Evolutionary conservation across 2,113 vertebrate species (phyloP), one percentile per base, ranked within the genome.

Genomic region (Lathamus discolor): DNA sequence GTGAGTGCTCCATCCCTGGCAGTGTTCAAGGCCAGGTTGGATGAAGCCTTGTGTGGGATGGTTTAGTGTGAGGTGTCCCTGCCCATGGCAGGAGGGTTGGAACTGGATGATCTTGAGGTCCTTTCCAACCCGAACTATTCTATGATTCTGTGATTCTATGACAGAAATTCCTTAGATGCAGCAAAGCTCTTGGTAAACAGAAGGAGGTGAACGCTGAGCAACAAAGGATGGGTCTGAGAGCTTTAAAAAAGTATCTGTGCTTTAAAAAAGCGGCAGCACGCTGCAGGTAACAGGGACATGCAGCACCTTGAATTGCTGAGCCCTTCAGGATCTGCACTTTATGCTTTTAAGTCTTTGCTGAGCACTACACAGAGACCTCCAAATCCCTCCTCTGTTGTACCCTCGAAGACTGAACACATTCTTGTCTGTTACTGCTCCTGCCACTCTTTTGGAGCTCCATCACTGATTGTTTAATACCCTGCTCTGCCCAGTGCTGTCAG

Each of bases 211-310:
- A n/a, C 8, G 16, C 7, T 62, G 23, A 86, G 64, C 59, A 69
- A 28, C 24, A 57, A 84, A 90, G 55, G 41, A 69, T 44, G 49
- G 44, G 39, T 37, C 43, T 29, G 29, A 81, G 43, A 73, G 44
- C 27, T 0, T 37, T 37, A 37, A 37, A 37, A 37, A 37, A 37
- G 0, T 2, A 4, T 31, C 44, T 73, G 23, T 1, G 2, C 41
- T 74, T 77, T 10, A 78, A 69, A 57, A 62, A 84, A 24, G 16
- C 75, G 37, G 35, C 10, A 63, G 61, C 9, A 9, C 0, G 6
- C 6, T 72, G n/a, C 24, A 83, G 37, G 4, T 41, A 54, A 68
- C 16, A 84, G 27, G 4, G 55, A 18, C 28, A 25, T 11, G 24
- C 29, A 39, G 67, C 27, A 43, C 35, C 31, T 64, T 51, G 57